Base-by-base conservation (phyloP, 2,797 vertebrate genomes). In the Silurus lanzhouensis region DNA sequence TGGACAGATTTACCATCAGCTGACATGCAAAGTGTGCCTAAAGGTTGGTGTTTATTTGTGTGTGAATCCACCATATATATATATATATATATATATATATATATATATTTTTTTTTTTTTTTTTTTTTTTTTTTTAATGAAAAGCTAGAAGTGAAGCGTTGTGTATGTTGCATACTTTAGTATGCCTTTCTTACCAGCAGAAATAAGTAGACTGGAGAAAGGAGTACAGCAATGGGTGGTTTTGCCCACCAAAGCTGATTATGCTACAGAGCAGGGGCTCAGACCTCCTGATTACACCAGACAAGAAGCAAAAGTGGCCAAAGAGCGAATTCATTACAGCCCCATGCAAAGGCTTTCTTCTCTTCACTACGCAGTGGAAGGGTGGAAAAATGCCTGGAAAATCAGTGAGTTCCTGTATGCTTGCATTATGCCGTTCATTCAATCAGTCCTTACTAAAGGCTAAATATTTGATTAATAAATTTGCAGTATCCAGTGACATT, bases 351-450 rank as follows among this genome's bases (percentile, higher is more conserved):
- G 94, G 31, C 81, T 85, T 22, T 58, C 19, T 5, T 87, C 85
- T 2, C 88, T 95, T 64, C 84, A 46, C 83, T 93, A 85, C 78
- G 94, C 94, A 84, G 85, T 95, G 22, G 88, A 91, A 80, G 91
- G 94, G 10, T 95, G 95, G 95, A 95, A 89, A 84, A 88, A 86
- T 8, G 88, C 92, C 84, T 94, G 93, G 94, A 91, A 90, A 46
- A 89, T 94, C 5, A 92, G 91, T 91, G 67, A 58, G 89, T 87
- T 63, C 66, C 44, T 80, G 27, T 44, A 68, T 31, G 31, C 15
- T 38, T 57, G 22, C 52, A 61, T 66, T 75, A 55, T 64, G 0
- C 27, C 71, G 27, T 71, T 72, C 13, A 83, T 17, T 64, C 46
- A 84, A 17, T 61, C 48, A 46, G 27, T 68, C 46, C 10, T 67